These are phyloP conservation scores for Urosaurus nigricauda DNA, from an alignment of 2,797 vertebrate genomes.

Conservation along the genomic window DNA sequence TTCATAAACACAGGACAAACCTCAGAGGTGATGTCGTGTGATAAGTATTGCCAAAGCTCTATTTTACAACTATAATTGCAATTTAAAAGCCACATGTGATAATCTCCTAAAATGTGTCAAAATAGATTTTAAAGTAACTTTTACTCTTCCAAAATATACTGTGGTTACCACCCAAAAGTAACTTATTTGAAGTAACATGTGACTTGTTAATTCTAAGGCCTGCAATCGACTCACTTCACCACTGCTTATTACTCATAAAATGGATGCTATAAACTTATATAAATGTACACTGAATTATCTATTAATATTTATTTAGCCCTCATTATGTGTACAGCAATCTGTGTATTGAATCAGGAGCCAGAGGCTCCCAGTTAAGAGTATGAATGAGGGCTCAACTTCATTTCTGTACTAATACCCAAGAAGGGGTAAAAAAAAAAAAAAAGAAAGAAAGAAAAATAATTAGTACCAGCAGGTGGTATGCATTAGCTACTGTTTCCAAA, in stretches of 20 bases:
- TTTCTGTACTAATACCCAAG: conserved; percentile 22
- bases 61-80: no score
- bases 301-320: conserved; percentile 14
- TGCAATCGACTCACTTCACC: not conserved
- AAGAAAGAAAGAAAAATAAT: conserved; percentile 39
- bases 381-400: not conserved
- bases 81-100: no score
- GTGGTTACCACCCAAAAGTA: no score
- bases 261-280: not conserved
- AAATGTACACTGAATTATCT: not conserved
- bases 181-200: no score
- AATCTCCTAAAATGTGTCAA: no score
- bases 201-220: no score
- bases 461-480: conserved; percentile 72
- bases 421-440: conserved; percentile 52
- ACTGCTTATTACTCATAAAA: not conserved
- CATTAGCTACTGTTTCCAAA: conserved; percentile 70
- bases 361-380: not conserved
- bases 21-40: no score
- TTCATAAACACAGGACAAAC: no score
- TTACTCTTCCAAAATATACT: no score
- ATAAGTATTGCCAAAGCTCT: no score
- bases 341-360: not conserved
- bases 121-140: no score
- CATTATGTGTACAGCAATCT: not conserved